Percentiles rank a stretch among this genome's conserved stretches.
Evolutionary conservation across 2,888 invertebrate genomes (phyloP).

Genomic region (Ochropacha duplaris): DNA sequence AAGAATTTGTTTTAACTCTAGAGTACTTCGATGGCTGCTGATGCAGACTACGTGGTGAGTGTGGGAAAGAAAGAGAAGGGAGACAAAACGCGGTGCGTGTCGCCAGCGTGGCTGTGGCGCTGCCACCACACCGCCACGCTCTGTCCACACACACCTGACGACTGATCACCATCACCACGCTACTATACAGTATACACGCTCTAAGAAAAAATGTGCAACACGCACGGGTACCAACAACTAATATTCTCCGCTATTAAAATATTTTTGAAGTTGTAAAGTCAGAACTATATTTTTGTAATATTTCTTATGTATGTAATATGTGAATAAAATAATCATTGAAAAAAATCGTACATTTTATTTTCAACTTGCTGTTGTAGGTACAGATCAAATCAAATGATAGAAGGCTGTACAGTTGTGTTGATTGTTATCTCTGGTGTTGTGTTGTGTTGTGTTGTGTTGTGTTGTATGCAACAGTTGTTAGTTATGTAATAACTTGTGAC

Average conservation of each 20-base stretch:
- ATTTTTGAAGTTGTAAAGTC: no score
- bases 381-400: neutral
- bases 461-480: neutral
- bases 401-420: neutral
- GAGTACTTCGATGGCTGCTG: neutral
- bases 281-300: neutral
- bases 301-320: neutral
- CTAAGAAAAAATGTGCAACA: neutral
- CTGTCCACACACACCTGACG: neutral
- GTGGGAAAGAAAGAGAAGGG: conserved; percentile 14
- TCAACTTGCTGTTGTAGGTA: neutral
- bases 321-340: neutral
- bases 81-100: conserved; percentile 46
- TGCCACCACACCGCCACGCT: conserved; percentile 69
- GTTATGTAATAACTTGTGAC: neutral
- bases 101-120: conserved; percentile 84
- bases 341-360: neutral
- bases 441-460: neutral
- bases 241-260: no score
- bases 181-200: neutral
- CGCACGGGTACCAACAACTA: no score
- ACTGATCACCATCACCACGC: no score
- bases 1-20: neutral
- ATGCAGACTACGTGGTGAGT: conserved; percentile 42
- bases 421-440: neutral